These are phyloP conservation scores for Reticulitermes speratus DNA, from an alignment of 1,140 invertebrate genomes.

Conservation along the genomic window DNA sequence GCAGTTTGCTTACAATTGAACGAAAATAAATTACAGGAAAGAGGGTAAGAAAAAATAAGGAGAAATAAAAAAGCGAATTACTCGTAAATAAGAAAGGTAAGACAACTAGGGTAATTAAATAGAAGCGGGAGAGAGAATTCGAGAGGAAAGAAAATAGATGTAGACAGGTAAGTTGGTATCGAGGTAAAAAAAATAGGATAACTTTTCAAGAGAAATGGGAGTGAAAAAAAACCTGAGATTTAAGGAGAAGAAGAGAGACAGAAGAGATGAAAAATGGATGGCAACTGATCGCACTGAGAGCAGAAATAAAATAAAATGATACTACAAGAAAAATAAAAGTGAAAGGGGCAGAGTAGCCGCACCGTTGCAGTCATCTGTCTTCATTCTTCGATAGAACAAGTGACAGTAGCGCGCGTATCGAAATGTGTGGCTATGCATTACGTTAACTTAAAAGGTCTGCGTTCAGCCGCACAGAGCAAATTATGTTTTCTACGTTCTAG, in stretches of 20 bases:
- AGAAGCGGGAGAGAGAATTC: too few species aligned
- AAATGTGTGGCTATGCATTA: not conserved
- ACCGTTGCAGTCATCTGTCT: not conserved
- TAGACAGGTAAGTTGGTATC: too few species aligned
- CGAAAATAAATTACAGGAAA: too few species aligned
- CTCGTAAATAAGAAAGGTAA: too few species aligned
- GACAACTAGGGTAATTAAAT: too few species aligned
- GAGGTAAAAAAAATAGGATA: too few species aligned
- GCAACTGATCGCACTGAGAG: not conserved
- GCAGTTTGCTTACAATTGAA: too few species aligned
- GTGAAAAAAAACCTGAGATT: too few species aligned
- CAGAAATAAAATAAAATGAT: constrained; percentile 3
- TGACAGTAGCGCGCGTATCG: not conserved
- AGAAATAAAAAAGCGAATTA: too few species aligned
- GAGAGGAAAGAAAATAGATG: too few species aligned
- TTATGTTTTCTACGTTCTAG: not conserved
- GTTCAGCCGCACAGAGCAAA: not conserved
- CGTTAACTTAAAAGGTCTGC: not conserved
- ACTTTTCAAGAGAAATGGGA: too few species aligned
- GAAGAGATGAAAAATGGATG: not conserved
- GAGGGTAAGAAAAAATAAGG: too few species aligned
- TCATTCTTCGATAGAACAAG: not conserved
- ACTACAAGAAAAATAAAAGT: not conserved
- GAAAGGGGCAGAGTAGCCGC: not conserved
- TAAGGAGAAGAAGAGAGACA: not conserved